These are phyloP conservation scores for Homalodisca vitripennis DNA, from an alignment of 1,140 invertebrate species.

Conservation along the genomic window DNA sequence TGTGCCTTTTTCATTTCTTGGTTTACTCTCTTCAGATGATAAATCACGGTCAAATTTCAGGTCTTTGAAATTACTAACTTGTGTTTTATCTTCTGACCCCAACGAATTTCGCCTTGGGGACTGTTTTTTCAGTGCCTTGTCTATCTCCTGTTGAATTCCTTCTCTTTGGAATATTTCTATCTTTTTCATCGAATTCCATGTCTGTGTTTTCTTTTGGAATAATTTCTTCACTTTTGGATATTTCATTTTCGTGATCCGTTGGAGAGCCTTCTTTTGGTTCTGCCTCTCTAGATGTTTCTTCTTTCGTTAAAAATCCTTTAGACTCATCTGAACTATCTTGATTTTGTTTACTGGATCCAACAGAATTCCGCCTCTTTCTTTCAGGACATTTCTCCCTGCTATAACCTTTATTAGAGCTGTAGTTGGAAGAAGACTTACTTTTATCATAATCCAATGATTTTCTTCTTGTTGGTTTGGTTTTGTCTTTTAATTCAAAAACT, in stretches of 20 bases:
- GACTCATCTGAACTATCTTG: background rate
- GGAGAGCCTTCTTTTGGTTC: no score
- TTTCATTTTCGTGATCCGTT: no score
- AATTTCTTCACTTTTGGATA: no score
- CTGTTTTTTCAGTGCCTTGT: conserved; percentile 25
- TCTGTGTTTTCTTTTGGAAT: no score
- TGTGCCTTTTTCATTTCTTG: conserved; percentile 47
- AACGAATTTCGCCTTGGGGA: conserved; percentile 35
- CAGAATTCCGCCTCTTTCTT: background rate
- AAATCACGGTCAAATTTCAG: background rate
- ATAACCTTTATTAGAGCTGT: background rate
- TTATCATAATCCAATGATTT: conserved; percentile 2
- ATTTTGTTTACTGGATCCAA: conserved; percentile 1
- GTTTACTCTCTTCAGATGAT: conserved; percentile 49
- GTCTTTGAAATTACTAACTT: background rate
- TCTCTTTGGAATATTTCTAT: conserved; percentile 17
- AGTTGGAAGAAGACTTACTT: background rate
- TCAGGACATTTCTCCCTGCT: background rate
- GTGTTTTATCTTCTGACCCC: conserved; percentile 32
- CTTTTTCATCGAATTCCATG: conserved; percentile 16
- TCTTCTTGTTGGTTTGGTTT: background rate
- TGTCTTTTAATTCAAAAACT: background rate
- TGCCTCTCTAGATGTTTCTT: no score
- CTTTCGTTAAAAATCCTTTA: background rate
- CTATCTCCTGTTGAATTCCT: conserved; percentile 29